These are phyloP conservation scores for Xylocopa sonorina DNA, from an alignment of 1,140 invertebrate genomes.

Conservation along the genomic window DNA sequence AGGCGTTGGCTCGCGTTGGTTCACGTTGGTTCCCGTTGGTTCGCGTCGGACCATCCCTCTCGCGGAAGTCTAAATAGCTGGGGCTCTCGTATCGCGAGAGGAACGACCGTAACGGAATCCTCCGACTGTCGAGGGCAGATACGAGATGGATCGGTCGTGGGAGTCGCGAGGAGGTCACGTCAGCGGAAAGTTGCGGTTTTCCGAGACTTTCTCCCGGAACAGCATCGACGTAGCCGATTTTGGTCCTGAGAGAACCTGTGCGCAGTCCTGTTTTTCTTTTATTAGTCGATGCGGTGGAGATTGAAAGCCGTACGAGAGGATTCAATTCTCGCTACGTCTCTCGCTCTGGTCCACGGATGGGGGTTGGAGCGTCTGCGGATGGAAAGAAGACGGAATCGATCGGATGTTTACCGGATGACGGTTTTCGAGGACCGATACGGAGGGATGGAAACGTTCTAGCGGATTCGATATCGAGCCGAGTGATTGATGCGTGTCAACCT, in stretches of 20 bases:
- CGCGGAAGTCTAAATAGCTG: background rate
- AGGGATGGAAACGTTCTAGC: background rate
- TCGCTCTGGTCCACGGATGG: no score
- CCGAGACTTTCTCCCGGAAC: background rate
- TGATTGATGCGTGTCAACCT: constrained; percentile 2
- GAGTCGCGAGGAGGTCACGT: constrained; percentile 22
- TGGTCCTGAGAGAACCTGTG: background rate
- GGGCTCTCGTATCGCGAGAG: background rate
- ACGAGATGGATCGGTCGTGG: background rate
- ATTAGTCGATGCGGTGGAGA: background rate
- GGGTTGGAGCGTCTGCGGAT: no score
- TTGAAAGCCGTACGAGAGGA: background rate
- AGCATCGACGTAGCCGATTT: background rate
- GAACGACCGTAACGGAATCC: constrained; percentile 7
- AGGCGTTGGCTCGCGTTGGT: no score
- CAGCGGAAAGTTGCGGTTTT: constrained; percentile 25
- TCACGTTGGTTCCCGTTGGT: no score
- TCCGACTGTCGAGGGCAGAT: background rate
- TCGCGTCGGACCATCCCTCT: background rate
- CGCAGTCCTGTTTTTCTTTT: constrained; percentile 15
- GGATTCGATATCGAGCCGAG: background rate
- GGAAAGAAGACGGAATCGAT: background rate
- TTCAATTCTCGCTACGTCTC: background rate
- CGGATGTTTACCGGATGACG: constrained; percentile 17
- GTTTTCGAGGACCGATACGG: background rate